These are phyloP conservation scores for Phragmatobia fuliginosa DNA, from an alignment of 2,888 invertebrate species.

Conservation along the genomic window DNA sequence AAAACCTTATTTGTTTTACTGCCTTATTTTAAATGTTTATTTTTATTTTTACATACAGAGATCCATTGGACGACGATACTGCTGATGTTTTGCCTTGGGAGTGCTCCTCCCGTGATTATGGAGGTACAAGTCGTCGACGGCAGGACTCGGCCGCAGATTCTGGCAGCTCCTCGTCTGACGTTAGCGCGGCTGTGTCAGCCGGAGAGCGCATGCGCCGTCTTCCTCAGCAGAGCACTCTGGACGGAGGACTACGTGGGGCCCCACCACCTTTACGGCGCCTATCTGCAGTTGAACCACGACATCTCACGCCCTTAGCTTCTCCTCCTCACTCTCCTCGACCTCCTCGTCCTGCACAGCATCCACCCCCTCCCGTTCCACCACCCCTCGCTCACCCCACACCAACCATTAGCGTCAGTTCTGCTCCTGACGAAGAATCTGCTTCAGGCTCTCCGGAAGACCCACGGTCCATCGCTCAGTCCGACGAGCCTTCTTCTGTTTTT, in stretches of 20 bases:
- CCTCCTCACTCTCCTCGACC: constrained; percentile 78
- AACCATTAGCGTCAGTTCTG: constrained; percentile 91
- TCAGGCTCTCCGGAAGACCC: constrained; percentile 72
- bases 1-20: too few species aligned
- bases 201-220: constrained; percentile 88
- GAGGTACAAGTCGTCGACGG: constrained; percentile 74
- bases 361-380: constrained; percentile 66
- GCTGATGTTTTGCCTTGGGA: constrained; percentile 78
- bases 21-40: not conserved
- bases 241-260: constrained; percentile 86
- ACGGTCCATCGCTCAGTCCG: constrained; percentile 73
- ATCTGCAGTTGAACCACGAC: constrained; percentile 86
- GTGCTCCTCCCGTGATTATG: constrained; percentile 68
- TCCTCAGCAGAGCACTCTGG: constrained; percentile 89
- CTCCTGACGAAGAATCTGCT: constrained; percentile 86
- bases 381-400: constrained; percentile 65
- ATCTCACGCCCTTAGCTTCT: constrained; percentile 83
- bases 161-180: constrained; percentile 91
- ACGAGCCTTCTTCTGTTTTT: constrained; percentile 81
- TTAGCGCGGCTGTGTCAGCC: constrained; percentile 86
- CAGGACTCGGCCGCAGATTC: constrained; percentile 91
- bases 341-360: constrained; percentile 68
- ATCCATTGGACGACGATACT: constrained; percentile 75
- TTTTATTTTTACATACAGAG: constrained; percentile 53
- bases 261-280: constrained; percentile 78